Percentiles rank a stretch among this genome's conserved stretches.
These are phyloP conservation scores for Lepetodrilus schrolli DNA, from an alignment of 2,888 invertebrate species.

Conservation along the genomic window DNA sequence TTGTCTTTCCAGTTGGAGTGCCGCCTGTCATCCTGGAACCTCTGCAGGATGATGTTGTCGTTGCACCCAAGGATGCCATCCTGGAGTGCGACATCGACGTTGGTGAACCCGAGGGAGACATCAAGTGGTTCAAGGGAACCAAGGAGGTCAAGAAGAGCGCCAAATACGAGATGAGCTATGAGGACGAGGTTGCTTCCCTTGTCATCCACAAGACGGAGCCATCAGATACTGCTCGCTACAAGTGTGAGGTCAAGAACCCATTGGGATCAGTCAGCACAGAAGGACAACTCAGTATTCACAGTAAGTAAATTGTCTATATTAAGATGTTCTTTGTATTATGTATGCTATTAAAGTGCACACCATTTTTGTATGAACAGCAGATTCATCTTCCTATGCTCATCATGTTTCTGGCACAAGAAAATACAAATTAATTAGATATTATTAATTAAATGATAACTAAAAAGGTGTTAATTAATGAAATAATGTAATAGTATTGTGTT, in stretches of 20 bases:
- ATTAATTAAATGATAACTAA: too few species aligned
- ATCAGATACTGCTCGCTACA: conserved; percentile 69
- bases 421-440: too few species aligned
- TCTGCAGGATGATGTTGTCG: conserved; percentile 60
- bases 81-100: conserved; percentile 67
- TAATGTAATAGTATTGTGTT: too few species aligned
- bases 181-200: conserved; percentile 76
- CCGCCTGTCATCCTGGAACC: conserved; percentile 68
- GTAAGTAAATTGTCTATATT: conserved; percentile 66
- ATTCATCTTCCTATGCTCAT: too few species aligned
- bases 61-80: conserved; percentile 65
- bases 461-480: neutral
- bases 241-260: conserved; percentile 70
- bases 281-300: conserved; percentile 68
- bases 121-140: conserved; percentile 72
- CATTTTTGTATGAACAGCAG: too few species aligned
- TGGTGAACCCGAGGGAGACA: conserved; percentile 71
- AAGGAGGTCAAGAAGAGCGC: conserved; percentile 68
- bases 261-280: conserved; percentile 71
- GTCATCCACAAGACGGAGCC: conserved; percentile 79
- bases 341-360: too few species aligned
- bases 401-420: too few species aligned
- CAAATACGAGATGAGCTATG: conserved; percentile 70
- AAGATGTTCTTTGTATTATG: neutral
- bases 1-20: conserved; percentile 62